These are phyloP conservation scores for Sebastolobus altivelis DNA, from an alignment of 2,797 vertebrate genomes.

Conservation along the genomic window DNA sequence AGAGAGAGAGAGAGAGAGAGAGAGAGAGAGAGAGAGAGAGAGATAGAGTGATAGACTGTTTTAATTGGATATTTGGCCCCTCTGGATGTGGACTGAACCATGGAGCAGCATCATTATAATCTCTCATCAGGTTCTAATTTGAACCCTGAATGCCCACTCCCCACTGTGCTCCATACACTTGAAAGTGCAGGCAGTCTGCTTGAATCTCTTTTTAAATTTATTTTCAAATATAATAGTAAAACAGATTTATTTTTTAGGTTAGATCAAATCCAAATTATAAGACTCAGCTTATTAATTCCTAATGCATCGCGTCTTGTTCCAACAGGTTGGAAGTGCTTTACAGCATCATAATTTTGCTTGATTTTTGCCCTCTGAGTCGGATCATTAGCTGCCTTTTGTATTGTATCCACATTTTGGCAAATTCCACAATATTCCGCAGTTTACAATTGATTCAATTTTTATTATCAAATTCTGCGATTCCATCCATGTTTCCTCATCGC, in stretches of 20 bases:
- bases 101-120: slow-evolving; percentile 82
- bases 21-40: slow-evolving; percentile 45
- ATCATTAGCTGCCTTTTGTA: slow-evolving; percentile 36
- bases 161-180: slow-evolving; percentile 72
- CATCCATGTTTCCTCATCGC: too few relatives aligned
- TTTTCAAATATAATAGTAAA: slow-evolving; percentile 55
- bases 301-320: slow-evolving; percentile 15
- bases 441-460: too few relatives aligned
- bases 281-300: slow-evolving; percentile 23
- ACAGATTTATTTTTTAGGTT: slow-evolving; percentile 27
- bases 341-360: not conserved
- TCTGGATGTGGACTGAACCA: slow-evolving; percentile 85
- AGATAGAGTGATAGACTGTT: slow-evolving; percentile 61
- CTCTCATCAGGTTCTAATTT: slow-evolving; percentile 81
- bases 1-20: slow-evolving; percentile 32
- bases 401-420: too few relatives aligned
- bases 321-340: slow-evolving; percentile 17
- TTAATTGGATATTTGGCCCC: slow-evolving; percentile 88
- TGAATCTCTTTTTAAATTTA: slow-evolving; percentile 61
- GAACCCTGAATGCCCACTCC: slow-evolving; percentile 78
- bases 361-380: not conserved
- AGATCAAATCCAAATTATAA: slow-evolving; percentile 49
- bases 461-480: too few relatives aligned
- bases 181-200: slow-evolving; percentile 73
- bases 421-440: not conserved